phyloP scores from a whole-genome alignment of 1,140 invertebrate genomes.

The Dendroctonus valens region DNA sequence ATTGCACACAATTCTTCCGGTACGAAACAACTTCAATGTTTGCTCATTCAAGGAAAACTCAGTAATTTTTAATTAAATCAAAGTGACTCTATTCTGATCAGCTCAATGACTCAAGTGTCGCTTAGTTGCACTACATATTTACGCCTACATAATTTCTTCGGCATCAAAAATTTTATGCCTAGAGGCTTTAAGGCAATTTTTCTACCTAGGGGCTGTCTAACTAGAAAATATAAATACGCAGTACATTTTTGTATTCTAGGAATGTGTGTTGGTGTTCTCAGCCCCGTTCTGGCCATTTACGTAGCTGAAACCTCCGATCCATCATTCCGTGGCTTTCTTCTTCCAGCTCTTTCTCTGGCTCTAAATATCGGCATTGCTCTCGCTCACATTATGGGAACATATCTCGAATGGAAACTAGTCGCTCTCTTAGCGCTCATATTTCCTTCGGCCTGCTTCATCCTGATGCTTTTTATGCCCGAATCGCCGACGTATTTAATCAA shows the following conservation, averaged over 20 bases:
- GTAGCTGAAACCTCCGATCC: slow-evolving; percentile 58
- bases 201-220: too few species aligned
- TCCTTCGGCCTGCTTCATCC: slow-evolving; percentile 52
- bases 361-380: slow-evolving; percentile 55
- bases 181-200: too few species aligned
- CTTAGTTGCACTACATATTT: not conserved
- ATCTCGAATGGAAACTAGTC: slow-evolving; percentile 57
- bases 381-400: slow-evolving; percentile 59
- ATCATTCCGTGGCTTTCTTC: slow-evolving; percentile 57
- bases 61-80: too few species aligned
- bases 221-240: too few species aligned
- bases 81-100: too few species aligned
- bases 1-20: too few species aligned
- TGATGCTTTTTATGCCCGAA: slow-evolving; percentile 61
- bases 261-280: slow-evolving; percentile 44
- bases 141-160: too few species aligned
- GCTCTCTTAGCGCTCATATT: slow-evolving; percentile 55
- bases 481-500: slow-evolving; percentile 68
- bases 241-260: slow-evolving; percentile 54
- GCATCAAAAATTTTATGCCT: too few species aligned
- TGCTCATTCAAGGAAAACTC: too few species aligned
- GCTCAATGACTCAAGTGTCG: too few species aligned
- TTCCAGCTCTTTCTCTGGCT: slow-evolving; percentile 40
- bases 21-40: too few species aligned
- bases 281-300: slow-evolving; percentile 36